Conservation (phyloP, 2,113 vertebrate genomes). For the Hyaena hyaena region DNA sequence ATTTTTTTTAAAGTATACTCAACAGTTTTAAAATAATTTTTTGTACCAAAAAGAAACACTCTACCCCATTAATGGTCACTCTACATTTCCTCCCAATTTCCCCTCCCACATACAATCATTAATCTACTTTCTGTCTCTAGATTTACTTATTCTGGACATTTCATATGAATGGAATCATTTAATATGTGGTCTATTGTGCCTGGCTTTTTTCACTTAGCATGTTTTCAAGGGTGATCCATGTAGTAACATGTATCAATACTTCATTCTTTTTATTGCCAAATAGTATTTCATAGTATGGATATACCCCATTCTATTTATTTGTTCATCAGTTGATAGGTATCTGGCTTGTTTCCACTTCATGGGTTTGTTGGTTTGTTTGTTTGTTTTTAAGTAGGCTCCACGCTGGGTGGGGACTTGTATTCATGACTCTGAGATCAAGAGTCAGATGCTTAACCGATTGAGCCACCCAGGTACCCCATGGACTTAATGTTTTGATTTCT, state of each 20-base stretch:
- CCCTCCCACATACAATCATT: neutral
- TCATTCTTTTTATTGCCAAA: slow-evolving; percentile 16
- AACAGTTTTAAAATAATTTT: neutral
- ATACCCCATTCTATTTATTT: neutral
- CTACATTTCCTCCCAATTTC: neutral
- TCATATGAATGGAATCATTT: neutral
- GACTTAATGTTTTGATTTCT: neutral
- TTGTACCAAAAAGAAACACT: neutral
- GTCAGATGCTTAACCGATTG: too few species aligned
- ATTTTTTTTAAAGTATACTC: neutral
- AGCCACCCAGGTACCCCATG: too few species aligned
- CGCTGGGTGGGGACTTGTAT: too few species aligned
- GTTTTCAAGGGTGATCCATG: neutral
- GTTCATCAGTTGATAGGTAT: neutral
- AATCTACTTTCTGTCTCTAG: neutral
- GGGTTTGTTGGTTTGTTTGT: too few species aligned
- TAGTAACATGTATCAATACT: neutral
- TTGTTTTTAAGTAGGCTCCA: too few species aligned
- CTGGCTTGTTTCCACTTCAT: neutral
- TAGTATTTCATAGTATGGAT: neutral
- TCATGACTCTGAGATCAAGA: too few species aligned
- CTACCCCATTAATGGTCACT: neutral
- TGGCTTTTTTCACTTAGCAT: slow-evolving; percentile 15
- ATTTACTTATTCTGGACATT: neutral
- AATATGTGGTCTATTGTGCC: neutral